phyloP scores from a whole-genome alignment of 2,797 vertebrate species.

The Antennarius maculatus region DNA sequence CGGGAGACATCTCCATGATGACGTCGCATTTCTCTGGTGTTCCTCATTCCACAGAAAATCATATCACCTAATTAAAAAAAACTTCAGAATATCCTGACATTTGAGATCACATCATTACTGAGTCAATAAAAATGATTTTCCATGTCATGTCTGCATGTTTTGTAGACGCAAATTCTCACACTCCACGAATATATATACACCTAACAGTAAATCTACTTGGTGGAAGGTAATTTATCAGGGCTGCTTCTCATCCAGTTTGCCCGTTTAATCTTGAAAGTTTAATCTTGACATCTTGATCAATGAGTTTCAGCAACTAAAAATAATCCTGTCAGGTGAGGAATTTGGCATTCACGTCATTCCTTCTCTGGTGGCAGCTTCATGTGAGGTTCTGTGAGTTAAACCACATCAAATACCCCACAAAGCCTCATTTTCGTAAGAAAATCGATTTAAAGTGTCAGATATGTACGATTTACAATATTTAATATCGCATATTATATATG shows the following conservation, averaged over 20 bases:
- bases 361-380: conserved; percentile 6
- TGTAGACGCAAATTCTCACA: too few relatives aligned
- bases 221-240: too few relatives aligned
- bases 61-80: too few relatives aligned
- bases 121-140: too few relatives aligned
- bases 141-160: too few relatives aligned
- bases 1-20: too few relatives aligned
- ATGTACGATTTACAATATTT: not conserved
- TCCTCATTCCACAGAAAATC: too few relatives aligned
- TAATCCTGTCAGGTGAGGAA: not conserved
- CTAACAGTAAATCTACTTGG: too few relatives aligned
- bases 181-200: too few relatives aligned
- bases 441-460: not conserved
- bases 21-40: too few relatives aligned
- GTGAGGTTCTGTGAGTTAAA: not conserved
- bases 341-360: not conserved
- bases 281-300: conserved; percentile 21
- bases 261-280: not conserved
- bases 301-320: not conserved
- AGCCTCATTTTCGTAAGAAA: not conserved
- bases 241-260: not conserved
- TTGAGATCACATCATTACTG: too few relatives aligned
- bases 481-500: not conserved
- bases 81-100: too few relatives aligned
- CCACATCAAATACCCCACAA: not conserved